Evolutionary conservation across 2,113 vertebrate genomes (phyloP), one percentile per base, ranked within the genome.

Genomic region (Abramis brama): DNA sequence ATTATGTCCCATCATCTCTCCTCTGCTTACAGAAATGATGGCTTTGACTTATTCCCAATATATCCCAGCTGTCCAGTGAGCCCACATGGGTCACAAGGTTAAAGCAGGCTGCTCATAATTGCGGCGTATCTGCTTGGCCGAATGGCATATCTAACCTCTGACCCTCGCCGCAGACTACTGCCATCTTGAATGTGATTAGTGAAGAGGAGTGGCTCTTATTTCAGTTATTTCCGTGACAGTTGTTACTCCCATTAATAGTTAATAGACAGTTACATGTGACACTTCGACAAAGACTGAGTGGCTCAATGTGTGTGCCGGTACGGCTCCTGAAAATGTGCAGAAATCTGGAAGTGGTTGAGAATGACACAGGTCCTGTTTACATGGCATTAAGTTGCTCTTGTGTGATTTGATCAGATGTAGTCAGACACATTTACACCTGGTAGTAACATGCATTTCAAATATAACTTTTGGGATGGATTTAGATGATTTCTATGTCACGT

Each of bases 81-180:
- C 78, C 70, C 60, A 23, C 21, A 68, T 8, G 79, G 89, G 86
- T 90, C 87, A 90, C 13, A 10, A 74, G 89, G 89, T 90, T 84
- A 87, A 76, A 83, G 45, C 47, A 86, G 87, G 85, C 86, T 81
- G 60, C 81, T 73, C 84, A 62, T 88, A 88, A 90, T 90, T 88
- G 89, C 84, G 76, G 47, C 43, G 45, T 55, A 87, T 86, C 82
- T 39, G 85, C 82, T 85, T 52, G 66, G 75, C 59, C 79, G 84
- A 75, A 85, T 88, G 87, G 77, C 75, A 84, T 80, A 70, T 84
- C 85, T 90, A 87, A 90, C 80, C 87, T 82, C 57, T 86, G 86
- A 86, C 87, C 83, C 59, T 17, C 50, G 33, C 68, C 62, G 25
- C 21, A 33, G 86, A 77, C 85, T 81, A 30, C 64, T 82, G 80